These are phyloP conservation scores for Caradrina kadenii DNA, from an alignment of 2,888 invertebrate genomes.

Conservation along the genomic window DNA sequence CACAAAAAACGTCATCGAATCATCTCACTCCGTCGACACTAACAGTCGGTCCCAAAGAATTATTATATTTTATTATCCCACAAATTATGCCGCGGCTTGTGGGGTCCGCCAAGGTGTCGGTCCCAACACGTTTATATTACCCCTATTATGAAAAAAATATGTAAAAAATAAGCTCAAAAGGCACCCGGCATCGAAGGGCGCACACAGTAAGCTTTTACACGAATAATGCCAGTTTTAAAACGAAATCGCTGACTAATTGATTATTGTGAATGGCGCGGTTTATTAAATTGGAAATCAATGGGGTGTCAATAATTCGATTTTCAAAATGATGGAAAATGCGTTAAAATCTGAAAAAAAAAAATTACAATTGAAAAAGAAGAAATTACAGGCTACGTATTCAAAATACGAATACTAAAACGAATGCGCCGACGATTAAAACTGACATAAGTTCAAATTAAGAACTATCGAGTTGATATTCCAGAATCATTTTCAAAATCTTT, in stretches of 20 bases:
- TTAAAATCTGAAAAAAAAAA: constrained; percentile 1
- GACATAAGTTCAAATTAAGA: constrained; percentile 10
- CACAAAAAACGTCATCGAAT: constrained; percentile 66
- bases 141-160: constrained; percentile 83
- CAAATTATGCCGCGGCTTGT: constrained; percentile 86
- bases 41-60: constrained; percentile 70
- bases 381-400: neutral
- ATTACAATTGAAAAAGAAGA: neutral
- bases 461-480: neutral
- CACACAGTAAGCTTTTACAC: constrained; percentile 79
- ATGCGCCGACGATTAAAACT: neutral
- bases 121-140: constrained; percentile 87
- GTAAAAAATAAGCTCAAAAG: constrained; percentile 81
- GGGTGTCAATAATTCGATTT: constrained; percentile 69
- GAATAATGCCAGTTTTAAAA: constrained; percentile 79
- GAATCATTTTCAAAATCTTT: neutral
- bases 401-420: constrained; percentile 12
- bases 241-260: constrained; percentile 88
- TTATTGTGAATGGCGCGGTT: constrained; percentile 81
- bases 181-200: constrained; percentile 72
- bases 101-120: constrained; percentile 89
- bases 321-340: constrained; percentile 60
- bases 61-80: constrained; percentile 87
- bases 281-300: constrained; percentile 80
- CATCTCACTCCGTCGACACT: constrained; percentile 69